These are phyloP conservation scores for Trachelipus rathkii DNA, from an alignment of 1,140 invertebrate genomes.

Conservation along the genomic window DNA sequence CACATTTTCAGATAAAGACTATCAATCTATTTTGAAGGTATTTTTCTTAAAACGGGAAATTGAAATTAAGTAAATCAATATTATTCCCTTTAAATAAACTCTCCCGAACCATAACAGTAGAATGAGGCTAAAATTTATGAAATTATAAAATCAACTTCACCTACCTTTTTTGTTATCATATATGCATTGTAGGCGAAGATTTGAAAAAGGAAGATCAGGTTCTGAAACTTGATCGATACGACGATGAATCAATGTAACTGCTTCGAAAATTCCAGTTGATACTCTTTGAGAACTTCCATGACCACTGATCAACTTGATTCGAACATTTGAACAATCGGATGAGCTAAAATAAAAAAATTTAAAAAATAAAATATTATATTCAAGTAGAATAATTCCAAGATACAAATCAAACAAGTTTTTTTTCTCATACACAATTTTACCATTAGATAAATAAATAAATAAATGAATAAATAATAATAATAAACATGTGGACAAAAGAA, in stretches of 20 bases:
- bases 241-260: slow-evolving; percentile 34
- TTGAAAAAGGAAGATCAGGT: slow-evolving; percentile 39
- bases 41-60: too few species aligned
- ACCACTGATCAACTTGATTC: slow-evolving; percentile 29
- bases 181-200: slow-evolving; percentile 32
- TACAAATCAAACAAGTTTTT: background rate
- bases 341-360: slow-evolving; percentile 24
- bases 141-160: slow-evolving; percentile 9
- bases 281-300: slow-evolving; percentile 21
- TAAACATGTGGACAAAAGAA: too few species aligned
- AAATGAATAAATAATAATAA: too few species aligned
- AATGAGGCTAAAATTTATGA: too few species aligned
- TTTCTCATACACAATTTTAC: background rate
- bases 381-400: background rate
- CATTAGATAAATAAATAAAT: too few species aligned
- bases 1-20: too few species aligned
- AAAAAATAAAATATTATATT: background rate
- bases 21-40: too few species aligned
- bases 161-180: slow-evolving; percentile 28
- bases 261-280: slow-evolving; percentile 31
- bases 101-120: too few species aligned
- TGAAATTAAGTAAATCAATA: too few species aligned
- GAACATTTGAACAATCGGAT: slow-evolving; percentile 34
- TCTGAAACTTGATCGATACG: slow-evolving; percentile 32
- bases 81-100: too few species aligned